Percentiles rank a stretch among this genome's conserved stretches.
Evolutionary conservation across 2,797 vertebrate genomes (phyloP).

Genomic region (Chiroxiphia lanceolata): DNA sequence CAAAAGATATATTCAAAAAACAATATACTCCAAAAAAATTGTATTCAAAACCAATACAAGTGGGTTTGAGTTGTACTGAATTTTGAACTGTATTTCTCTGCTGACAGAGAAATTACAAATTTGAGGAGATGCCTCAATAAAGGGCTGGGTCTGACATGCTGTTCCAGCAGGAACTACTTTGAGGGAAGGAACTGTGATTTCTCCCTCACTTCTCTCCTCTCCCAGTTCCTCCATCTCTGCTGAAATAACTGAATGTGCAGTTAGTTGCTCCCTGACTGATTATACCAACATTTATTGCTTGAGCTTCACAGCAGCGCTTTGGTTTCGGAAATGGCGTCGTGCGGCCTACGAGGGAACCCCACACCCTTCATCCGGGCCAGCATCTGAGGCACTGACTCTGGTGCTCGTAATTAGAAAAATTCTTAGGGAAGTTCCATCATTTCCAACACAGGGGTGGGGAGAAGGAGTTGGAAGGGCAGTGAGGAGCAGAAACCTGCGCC

Average conservation of each 20-base stretch:
- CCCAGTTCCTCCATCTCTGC: not conserved
- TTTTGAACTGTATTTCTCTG: no score
- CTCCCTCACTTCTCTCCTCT: not conserved
- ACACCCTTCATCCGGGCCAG: not conserved
- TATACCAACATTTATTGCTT: not conserved
- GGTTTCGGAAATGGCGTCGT: not conserved
- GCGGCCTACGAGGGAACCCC: not conserved
- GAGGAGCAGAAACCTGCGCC: not conserved
- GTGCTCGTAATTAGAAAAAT: not conserved
- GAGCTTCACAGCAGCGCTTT: not conserved
- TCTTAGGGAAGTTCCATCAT: not conserved
- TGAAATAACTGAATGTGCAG: fast-evolving
- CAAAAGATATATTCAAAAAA: no score
- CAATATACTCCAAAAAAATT: no score
- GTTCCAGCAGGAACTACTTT: not conserved
- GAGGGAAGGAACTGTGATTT: not conserved
- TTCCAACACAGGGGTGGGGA: not conserved
- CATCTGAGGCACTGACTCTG: not conserved
- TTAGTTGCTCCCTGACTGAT: not conserved
- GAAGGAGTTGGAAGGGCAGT: not conserved
- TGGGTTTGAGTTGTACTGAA: not conserved
- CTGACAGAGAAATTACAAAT: not conserved
- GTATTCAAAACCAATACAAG: no score
- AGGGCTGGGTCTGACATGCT: not conserved
- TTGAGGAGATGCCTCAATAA: not conserved